These are phyloP conservation scores for Apostichopus parvimensis DNA, from an alignment of 35 echinoderm and acorn worm genomes.

Conservation along the genomic window DNA sequence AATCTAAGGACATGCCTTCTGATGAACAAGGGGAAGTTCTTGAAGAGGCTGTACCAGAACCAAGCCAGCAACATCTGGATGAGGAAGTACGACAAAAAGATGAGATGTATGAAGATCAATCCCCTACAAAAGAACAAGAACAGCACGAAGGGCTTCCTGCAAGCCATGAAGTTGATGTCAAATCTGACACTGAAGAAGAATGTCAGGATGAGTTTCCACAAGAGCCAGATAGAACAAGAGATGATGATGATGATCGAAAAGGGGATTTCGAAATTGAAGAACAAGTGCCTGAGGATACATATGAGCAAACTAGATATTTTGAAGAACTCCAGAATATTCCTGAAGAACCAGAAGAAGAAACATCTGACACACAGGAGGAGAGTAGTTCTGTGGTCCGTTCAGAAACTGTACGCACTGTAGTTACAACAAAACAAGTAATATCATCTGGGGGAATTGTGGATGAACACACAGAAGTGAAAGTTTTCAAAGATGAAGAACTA, in stretches of 20 bases:
- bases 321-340: slow-evolving; percentile 52
- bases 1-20: background rate
- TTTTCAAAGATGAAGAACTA: slow-evolving; percentile 21
- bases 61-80: slow-evolving; percentile 36
- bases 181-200: background rate
- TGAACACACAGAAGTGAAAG: slow-evolving; percentile 14
- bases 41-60: background rate
- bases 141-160: background rate
- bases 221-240: background rate
- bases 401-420: slow-evolving; percentile 15
- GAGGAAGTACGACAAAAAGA: background rate
- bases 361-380: background rate
- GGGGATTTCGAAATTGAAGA: background rate
- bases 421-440: slow-evolving; percentile 26
- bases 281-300: slow-evolving; percentile 35
- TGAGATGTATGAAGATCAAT: background rate
- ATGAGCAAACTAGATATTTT: slow-evolving; percentile 26
- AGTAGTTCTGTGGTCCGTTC: background rate
- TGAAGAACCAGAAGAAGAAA: slow-evolving; percentile 41
- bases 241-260: background rate
- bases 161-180: background rate
- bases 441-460: background rate
- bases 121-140: slow-evolving; percentile 19
- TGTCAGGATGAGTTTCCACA: slow-evolving; percentile 34
- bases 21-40: background rate